Percentiles rank a stretch among this genome's conserved stretches.
Conservation (phyloP, 2,888 invertebrate genomes). For the Agrotis segetum region DNA sequence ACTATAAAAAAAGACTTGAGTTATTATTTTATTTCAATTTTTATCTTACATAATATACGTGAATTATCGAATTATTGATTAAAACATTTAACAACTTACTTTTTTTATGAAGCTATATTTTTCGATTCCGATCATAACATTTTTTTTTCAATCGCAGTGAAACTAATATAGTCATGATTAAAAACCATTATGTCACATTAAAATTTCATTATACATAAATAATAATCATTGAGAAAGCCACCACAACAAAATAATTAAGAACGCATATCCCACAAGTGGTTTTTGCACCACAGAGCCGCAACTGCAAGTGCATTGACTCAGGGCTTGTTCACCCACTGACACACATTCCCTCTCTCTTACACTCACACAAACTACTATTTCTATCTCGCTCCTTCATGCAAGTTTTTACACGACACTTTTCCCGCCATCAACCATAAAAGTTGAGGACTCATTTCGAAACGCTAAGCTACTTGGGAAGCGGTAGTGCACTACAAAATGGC, state of each 20-base stretch:
- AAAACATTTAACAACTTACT: too few relatives aligned
- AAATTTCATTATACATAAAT: not conserved
- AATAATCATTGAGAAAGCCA: conserved; percentile 34
- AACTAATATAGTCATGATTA: not conserved
- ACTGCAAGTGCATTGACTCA: conserved; percentile 82
- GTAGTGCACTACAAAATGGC: conserved; percentile 62
- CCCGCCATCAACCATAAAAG: conserved; percentile 82
- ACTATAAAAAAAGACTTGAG: too few relatives aligned
- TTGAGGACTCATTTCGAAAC: conserved; percentile 79
- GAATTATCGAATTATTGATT: too few relatives aligned
- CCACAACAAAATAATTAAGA: conserved; percentile 49
- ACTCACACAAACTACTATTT: conserved; percentile 58
- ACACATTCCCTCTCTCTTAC: conserved; percentile 79
- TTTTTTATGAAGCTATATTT: not conserved
- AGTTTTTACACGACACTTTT: conserved; percentile 83
- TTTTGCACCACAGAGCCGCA: conserved; percentile 48
- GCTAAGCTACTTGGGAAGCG: conserved; percentile 62
- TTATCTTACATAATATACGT: too few relatives aligned
- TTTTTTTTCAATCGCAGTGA: too few relatives aligned
- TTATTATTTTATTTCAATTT: too few relatives aligned
- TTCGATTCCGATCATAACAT: too few relatives aligned
- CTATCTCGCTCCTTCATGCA: conserved; percentile 71
- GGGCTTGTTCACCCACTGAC: conserved; percentile 85
- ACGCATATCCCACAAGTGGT: conserved; percentile 51
- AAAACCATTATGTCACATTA: conserved; percentile 19